phyloP scores from a whole-genome alignment of 2,888 invertebrate species.

The Tanytarsus gracilentus region DNA sequence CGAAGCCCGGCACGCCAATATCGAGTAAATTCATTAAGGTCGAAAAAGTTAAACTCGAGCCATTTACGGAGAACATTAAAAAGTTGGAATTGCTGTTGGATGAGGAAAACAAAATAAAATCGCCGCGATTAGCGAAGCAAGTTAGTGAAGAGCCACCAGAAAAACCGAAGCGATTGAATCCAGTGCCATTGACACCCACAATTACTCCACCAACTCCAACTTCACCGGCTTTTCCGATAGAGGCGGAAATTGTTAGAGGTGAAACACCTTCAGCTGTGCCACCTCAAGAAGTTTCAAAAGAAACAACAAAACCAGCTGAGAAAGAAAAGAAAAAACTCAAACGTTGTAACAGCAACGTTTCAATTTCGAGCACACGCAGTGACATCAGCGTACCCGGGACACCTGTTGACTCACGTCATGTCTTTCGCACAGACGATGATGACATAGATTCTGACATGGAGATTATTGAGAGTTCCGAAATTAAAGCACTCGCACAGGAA shows the following conservation, averaged over 20 bases:
- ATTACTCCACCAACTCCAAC: not conserved
- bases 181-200: not conserved
- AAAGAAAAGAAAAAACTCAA: not conserved
- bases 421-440: not conserved
- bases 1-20: slow-evolving; percentile 14
- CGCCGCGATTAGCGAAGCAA: not conserved
- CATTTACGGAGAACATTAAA: not conserved
- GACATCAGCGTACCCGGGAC: slow-evolving; percentile 28
- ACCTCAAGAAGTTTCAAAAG: not conserved
- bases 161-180: slow-evolving; percentile 3
- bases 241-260: not conserved
- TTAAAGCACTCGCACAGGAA: slow-evolving; percentile 2
- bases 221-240: not conserved
- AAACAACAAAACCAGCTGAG: not conserved
- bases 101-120: not conserved
- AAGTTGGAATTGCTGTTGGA: not conserved
- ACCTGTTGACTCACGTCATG: slow-evolving; percentile 26
- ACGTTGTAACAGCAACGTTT: not conserved
- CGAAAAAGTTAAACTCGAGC: not conserved
- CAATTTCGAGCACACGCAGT: not conserved
- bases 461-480: not conserved
- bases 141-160: not conserved
- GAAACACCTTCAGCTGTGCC: not conserved
- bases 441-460: slow-evolving; percentile 16
- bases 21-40: not conserved